phyloP scores from a whole-genome alignment of 1,140 invertebrate species.

The Diplogasteroides magnus region DNA sequence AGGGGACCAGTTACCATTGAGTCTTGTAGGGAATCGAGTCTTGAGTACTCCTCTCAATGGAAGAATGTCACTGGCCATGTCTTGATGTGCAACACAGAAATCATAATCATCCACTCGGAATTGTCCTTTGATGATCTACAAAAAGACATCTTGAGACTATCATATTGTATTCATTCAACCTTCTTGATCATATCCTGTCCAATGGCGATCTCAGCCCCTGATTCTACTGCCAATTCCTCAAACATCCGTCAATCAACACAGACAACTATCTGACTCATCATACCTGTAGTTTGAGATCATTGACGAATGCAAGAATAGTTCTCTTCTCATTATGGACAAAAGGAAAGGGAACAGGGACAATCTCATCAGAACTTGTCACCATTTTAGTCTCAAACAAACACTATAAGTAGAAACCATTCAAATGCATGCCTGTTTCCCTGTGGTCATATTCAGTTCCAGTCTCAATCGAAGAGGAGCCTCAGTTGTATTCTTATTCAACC shows the following conservation, averaged over 20 bases:
- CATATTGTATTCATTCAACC: conserved; percentile 11
- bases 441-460: conserved; percentile 52
- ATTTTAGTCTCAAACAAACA: conserved; percentile 49
- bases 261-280: neutral
- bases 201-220: conserved; percentile 50
- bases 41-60: conserved; percentile 48
- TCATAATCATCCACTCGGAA: conserved; percentile 52
- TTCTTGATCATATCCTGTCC: conserved; percentile 53
- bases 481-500: neutral
- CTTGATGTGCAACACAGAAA: conserved; percentile 50
- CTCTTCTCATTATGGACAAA: conserved; percentile 51
- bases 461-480: conserved; percentile 42
- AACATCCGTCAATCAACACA: neutral
- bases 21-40: conserved; percentile 45
- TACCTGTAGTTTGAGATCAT: conserved; percentile 24
- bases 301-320: conserved; percentile 50
- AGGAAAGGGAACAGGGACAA: conserved; percentile 47
- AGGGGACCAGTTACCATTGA: conserved; percentile 39
- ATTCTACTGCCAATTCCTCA: conserved; percentile 43
- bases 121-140: conserved; percentile 51
- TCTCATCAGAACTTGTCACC: conserved; percentile 41
- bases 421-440: conserved; percentile 41
- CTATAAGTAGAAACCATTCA: conserved; percentile 1
- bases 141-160: conserved; percentile 7
- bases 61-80: conserved; percentile 44